Base-by-base conservation (phyloP, 2,888 invertebrate species). In the Gari tellinella region DNA sequence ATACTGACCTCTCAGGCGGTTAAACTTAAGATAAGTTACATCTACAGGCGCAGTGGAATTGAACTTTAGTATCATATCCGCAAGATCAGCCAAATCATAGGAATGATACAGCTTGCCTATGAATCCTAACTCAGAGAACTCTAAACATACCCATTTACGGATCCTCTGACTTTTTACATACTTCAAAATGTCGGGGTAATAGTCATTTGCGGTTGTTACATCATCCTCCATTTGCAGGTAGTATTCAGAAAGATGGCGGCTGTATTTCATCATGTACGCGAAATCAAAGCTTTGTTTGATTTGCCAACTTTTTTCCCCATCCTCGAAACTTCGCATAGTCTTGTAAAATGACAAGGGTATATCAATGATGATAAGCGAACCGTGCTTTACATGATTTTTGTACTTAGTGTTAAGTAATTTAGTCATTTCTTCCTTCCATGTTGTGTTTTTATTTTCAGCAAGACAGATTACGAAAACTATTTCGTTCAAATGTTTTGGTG, bases 201-300 rank as follows among this genome's bases (percentile, higher is more conserved):
- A 92, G 17, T 85, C 84, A 3, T 82, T 80, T 4, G 88, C 73
- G 1, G 90, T 81, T 8, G 89, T 82, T 31, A 92, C 88, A 72
- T 92, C 92, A 75, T 92, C 92, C 73, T 92, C 92, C 62, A 92
- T 81, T 41, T 92, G 90, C 73, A 92, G 82, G 73, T 92, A 92
- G 70, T 90, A 91, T 43, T 85, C 77, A 0, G 91, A 90, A 48
- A 90, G 55, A n/a, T 85, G 65, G 17, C 85, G 73, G n/a, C 88
- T 80, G 65, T 90, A 92, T 52, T 86, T 81, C 72, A 92, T 89
- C 26, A 92, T 80, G 69, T 87, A 92, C 0, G 91, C 90, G 80
- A 90, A 92, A 81, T 92, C 92, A 48, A 91, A 80, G 37, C 91
- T 92, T 83, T 92, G 92, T 70, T 92, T 92, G 12, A 92, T 84